Conservation (phyloP, 2,113 vertebrate species). For the Semnornis frantzii region DNA sequence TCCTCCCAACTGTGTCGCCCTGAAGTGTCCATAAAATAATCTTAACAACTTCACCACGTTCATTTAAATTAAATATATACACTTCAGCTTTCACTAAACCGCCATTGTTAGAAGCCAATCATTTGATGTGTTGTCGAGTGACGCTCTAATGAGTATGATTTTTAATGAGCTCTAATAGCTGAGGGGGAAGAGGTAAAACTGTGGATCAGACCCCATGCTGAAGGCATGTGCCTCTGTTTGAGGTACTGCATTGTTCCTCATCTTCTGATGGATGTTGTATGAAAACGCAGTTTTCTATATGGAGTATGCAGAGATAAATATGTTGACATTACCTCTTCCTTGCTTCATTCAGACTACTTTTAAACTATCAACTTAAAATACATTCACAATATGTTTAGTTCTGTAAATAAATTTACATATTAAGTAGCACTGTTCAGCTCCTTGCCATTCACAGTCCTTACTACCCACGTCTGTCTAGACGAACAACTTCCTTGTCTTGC, state of each 20-base stretch:
- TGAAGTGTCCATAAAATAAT: slow-evolving; percentile 9
- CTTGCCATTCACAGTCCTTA: not conserved
- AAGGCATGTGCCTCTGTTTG: not conserved
- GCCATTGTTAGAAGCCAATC: not conserved
- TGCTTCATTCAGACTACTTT: not conserved
- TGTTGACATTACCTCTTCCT: not conserved
- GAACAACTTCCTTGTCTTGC: not conserved
- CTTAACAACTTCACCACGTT: not conserved
- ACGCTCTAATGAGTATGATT: not conserved
- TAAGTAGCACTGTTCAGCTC: not conserved
- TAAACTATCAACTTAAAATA: not conserved
- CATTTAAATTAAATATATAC: slow-evolving; percentile 33
- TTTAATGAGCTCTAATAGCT: slow-evolving; percentile 6
- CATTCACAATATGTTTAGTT: not conserved
- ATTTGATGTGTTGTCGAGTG: slow-evolving; percentile 8
- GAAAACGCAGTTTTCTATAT: not conserved
- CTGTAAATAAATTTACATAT: not conserved
- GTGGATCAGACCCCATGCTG: not conserved
- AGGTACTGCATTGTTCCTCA: not conserved
- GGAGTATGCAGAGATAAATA: not conserved
- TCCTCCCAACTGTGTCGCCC: not conserved
- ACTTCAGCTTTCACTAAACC: slow-evolving; percentile 16
- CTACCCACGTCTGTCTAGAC: not conserved
- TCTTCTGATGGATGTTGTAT: not conserved
- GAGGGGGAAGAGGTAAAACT: not conserved